phyloP scores from a whole-genome alignment of 2,113 vertebrate species.

The Gallinago paraguaiae region DNA sequence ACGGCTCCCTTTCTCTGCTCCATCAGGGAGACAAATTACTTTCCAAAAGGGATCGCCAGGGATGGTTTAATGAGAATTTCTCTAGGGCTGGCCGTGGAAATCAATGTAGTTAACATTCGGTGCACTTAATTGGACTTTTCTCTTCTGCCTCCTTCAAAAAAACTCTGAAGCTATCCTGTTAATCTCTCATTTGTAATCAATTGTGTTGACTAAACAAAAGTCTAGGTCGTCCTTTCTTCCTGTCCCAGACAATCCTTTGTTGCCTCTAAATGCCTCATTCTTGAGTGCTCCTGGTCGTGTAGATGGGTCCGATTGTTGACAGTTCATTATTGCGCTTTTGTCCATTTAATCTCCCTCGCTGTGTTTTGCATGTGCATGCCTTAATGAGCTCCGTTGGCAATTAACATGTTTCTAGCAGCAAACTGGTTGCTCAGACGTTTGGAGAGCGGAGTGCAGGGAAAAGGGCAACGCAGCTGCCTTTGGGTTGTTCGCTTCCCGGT shows the following conservation, averaged over 20 bases:
- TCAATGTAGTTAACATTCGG: slow-evolving; percentile 99
- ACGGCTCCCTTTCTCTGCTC: slow-evolving; percentile 86
- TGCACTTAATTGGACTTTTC: slow-evolving; percentile 99
- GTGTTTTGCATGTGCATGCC: slow-evolving; percentile 90
- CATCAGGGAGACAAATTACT: slow-evolving; percentile 89
- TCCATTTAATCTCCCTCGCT: slow-evolving; percentile 87
- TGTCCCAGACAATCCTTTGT: slow-evolving; percentile 97
- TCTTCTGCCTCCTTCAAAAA: slow-evolving; percentile 88
- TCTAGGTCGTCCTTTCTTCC: slow-evolving; percentile 96
- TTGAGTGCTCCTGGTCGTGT: slow-evolving; percentile 90
- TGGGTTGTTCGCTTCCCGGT: slow-evolving; percentile 83
- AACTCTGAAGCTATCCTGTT: slow-evolving; percentile 93
- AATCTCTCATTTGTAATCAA: slow-evolving; percentile 99
- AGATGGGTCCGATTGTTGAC: slow-evolving; percentile 96
- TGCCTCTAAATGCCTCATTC: slow-evolving; percentile 94
- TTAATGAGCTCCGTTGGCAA: slow-evolving; percentile 96
- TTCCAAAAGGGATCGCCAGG: slow-evolving; percentile 89
- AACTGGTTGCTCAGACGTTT: slow-evolving; percentile 95
- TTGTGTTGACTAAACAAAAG: slow-evolving; percentile 98
- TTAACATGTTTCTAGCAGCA: slow-evolving; percentile 96
- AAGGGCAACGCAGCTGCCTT: slow-evolving; percentile 90
- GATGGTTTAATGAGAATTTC: slow-evolving; percentile 99
- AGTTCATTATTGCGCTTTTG: slow-evolving; percentile 97
- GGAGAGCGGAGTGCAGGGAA: slow-evolving; percentile 89
- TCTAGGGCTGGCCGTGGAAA: slow-evolving; percentile 95